Conservation (phyloP, 2,888 invertebrate genomes). For the Chydorus sphaericus region DNA sequence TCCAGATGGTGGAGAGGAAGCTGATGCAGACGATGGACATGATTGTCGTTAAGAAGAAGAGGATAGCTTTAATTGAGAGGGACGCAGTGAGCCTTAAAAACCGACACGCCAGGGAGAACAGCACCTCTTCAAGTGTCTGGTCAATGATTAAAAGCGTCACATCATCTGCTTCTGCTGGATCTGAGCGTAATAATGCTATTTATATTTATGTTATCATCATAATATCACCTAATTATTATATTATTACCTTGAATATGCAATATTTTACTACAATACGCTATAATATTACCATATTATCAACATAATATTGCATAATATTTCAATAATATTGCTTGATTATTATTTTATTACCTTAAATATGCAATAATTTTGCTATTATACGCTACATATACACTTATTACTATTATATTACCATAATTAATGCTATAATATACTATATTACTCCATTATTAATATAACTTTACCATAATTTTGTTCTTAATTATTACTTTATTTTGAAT, state of each 20-base stretch:
- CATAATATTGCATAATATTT: too few species aligned
- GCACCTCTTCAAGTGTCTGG: slow-evolving; percentile 10
- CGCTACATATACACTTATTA: too few species aligned
- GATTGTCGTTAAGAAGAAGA: slow-evolving; percentile 89
- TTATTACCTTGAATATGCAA: not conserved
- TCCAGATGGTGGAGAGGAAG: slow-evolving; percentile 74
- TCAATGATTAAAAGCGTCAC: slow-evolving; percentile 13
- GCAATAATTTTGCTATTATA: too few species aligned
- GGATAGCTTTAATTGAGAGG: slow-evolving; percentile 62
- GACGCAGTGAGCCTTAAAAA: slow-evolving; percentile 27
- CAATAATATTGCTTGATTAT: too few species aligned
- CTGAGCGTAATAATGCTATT: slow-evolving; percentile 4
- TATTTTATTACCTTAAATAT: too few species aligned
- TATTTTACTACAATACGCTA: not conserved
- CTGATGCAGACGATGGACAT: slow-evolving; percentile 91
- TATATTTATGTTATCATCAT: not conserved
- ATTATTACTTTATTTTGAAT: not conserved
- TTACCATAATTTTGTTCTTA: too few species aligned
- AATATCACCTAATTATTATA: not conserved
- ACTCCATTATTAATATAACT: too few species aligned
- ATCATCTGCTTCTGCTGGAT: not conserved
- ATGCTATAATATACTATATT: too few species aligned
- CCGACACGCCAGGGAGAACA: not conserved
- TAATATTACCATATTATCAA: not conserved
- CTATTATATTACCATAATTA: too few species aligned